Evolutionary conservation across 2,888 invertebrate species (phyloP).

Genomic region (Euzetes globulus): DNA sequence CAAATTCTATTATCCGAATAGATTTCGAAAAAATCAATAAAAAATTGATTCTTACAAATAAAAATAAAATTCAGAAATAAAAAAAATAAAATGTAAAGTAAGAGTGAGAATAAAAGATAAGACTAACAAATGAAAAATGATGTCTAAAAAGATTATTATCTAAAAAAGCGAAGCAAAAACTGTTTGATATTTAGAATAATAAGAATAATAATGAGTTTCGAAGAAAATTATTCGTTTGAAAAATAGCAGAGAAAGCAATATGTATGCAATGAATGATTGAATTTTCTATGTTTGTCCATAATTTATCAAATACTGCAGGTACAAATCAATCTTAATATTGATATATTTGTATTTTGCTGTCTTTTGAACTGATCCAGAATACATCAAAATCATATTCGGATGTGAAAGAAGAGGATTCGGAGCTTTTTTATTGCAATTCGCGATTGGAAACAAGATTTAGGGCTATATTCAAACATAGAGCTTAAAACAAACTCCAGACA

Average conservation of each 20-base stretch:
- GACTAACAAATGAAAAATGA: too few species aligned
- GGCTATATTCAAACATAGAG: background rate
- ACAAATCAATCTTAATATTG: background rate
- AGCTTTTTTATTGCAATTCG: background rate
- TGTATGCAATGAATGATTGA: background rate
- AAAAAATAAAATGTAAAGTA: background rate
- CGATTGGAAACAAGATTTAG: background rate
- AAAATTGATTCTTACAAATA: background rate
- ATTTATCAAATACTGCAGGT: background rate
- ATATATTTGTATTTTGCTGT: background rate
- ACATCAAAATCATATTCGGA: background rate
- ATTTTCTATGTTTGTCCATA: background rate
- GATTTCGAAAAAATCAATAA: background rate
- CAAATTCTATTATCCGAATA: too few species aligned
- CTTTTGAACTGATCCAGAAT: background rate
- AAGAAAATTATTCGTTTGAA: too few species aligned
- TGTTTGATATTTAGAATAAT: too few species aligned
- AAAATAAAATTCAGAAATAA: background rate
- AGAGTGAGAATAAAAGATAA: background rate
- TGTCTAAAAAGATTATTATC: too few species aligned
- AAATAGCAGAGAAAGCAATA: too few species aligned
- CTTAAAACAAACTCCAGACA: background rate
- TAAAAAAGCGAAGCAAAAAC: too few species aligned
- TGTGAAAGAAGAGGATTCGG: background rate
- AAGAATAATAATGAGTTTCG: too few species aligned